phyloP scores from a whole-genome alignment of 2,888 invertebrate species.

The Trichogramma dendrolimi region DNA sequence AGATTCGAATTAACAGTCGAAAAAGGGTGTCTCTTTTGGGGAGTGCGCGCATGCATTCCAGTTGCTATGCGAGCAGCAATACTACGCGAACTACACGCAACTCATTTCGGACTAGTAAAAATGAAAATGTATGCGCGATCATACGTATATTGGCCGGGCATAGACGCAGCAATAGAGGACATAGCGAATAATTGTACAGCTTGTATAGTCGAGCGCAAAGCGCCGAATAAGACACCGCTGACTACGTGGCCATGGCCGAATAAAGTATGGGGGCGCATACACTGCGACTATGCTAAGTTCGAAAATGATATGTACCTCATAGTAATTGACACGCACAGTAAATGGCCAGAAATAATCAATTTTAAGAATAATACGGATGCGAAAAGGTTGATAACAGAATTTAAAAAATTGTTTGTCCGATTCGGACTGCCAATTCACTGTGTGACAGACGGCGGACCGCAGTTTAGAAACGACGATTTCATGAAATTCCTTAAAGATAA shows the following conservation, averaged over 20 bases:
- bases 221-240: constrained; percentile 24
- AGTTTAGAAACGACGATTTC: constrained; percentile 26
- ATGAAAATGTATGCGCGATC: constrained; percentile 29
- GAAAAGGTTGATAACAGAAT: constrained; percentile 21
- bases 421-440: constrained; percentile 26
- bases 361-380: constrained; percentile 26
- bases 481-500: constrained; percentile 22
- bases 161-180: constrained; percentile 20
- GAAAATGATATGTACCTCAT: constrained; percentile 31
- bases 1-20: constrained; percentile 23
- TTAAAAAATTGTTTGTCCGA: constrained; percentile 24
- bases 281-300: constrained; percentile 31
- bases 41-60: constrained; percentile 21
- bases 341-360: constrained; percentile 34
- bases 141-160: constrained; percentile 30
- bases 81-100: constrained; percentile 22
- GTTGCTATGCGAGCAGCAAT: constrained; percentile 14
- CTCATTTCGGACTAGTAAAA: constrained; percentile 30
- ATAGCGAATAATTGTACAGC: constrained; percentile 21
- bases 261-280: constrained; percentile 29
- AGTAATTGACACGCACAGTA: constrained; percentile 32
- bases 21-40: constrained; percentile 27
- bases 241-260: constrained; percentile 26
- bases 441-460: constrained; percentile 30
- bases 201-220: constrained; percentile 25